Percentiles rank a stretch among this genome's conserved stretches.
Conservation (phyloP, 1,140 invertebrate species). For the Plutomurus gul region DNA sequence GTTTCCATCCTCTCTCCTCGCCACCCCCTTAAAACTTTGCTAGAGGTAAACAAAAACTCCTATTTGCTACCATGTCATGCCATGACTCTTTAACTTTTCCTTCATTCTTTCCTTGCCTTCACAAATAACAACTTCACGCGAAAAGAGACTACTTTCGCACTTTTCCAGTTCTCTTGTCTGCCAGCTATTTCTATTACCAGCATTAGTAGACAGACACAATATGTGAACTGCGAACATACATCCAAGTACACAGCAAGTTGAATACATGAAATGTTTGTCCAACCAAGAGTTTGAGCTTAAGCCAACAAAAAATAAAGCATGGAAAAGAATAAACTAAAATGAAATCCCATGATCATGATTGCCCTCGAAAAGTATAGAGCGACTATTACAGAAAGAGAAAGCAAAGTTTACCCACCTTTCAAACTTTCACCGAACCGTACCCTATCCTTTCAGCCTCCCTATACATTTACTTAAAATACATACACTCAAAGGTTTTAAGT, state of each 20-base stretch:
- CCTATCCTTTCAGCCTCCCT: background rate
- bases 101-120: background rate
- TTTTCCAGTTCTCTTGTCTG: background rate
- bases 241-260: background rate
- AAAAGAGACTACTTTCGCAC: conserved; percentile 7
- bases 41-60: conserved; percentile 19
- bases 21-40: background rate
- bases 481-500: conserved; percentile 4
- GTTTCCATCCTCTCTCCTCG: background rate
- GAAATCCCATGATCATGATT: conserved; percentile 29
- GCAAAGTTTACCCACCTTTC: conserved; percentile 42
- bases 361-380: background rate
- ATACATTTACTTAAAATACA: conserved; percentile 14
- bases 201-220: conserved; percentile 15
- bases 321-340: conserved; percentile 18
- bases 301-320: conserved; percentile 8
- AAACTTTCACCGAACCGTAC: conserved; percentile 28
- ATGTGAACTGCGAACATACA: background rate
- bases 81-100: conserved; percentile 7
- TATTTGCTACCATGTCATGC: background rate
- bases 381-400: background rate
- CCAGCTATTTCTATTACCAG: background rate
- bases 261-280: background rate
- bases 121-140: conserved; percentile 1
- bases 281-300: conserved; percentile 7